Conservation (phyloP, 2,888 invertebrate genomes). For the Himalopsyche kuldschensis region DNA sequence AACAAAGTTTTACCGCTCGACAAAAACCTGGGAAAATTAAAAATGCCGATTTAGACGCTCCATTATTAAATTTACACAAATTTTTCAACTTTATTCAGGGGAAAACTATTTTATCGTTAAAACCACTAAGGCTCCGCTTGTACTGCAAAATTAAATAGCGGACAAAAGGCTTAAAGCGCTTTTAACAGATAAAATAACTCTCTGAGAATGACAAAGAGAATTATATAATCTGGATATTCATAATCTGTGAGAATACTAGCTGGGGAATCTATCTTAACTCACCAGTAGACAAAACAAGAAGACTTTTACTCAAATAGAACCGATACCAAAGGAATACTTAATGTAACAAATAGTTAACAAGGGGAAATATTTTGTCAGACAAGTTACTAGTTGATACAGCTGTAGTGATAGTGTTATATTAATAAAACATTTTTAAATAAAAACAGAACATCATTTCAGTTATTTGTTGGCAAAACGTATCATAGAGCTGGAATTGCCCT, state of each 20-base stretch:
- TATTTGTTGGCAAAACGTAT: no score
- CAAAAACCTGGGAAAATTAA: no score
- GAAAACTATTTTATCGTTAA: background rate
- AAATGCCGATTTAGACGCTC: no score
- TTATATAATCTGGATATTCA: slow-evolving; percentile 25
- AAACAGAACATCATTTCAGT: no score
- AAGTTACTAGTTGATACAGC: no score
- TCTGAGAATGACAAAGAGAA: slow-evolving; percentile 17
- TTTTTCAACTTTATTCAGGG: background rate
- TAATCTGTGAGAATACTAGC: slow-evolving; percentile 7
- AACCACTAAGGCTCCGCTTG: background rate
- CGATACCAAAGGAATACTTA: slow-evolving; percentile 3
- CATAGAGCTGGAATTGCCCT: no score
- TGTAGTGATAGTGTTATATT: no score
- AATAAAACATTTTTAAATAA: no score
- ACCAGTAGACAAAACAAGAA: background rate
- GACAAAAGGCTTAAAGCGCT: slow-evolving; percentile 12
- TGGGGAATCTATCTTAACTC: background rate
- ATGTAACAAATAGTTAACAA: background rate
- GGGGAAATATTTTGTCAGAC: no score
- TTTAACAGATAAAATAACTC: slow-evolving; percentile 22
- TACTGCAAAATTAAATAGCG: slow-evolving; percentile 27
- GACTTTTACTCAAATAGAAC: background rate
- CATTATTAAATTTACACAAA: slow-evolving; percentile 2
- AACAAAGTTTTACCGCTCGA: no score